A percentile compares a stretch with the other conserved stretches of the same genome.
phyloP scores from a whole-genome alignment of 2,888 invertebrate genomes.

The Cosmia pyralina region DNA sequence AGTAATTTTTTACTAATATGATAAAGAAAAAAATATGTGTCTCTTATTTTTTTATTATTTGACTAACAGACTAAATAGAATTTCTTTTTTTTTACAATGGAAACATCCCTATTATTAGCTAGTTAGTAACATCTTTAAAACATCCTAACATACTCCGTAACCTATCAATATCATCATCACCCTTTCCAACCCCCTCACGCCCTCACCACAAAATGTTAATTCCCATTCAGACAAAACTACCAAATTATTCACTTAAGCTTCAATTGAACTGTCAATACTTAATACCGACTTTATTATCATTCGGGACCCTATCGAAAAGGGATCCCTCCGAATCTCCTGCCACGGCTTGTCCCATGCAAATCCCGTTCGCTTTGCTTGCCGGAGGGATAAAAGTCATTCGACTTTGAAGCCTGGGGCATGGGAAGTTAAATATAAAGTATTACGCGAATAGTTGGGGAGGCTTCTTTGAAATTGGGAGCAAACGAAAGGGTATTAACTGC shows the following conservation, averaged over 20 bases:
- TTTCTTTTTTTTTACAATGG: too few species aligned
- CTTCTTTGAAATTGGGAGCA: constrained; percentile 44
- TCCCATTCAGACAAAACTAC: constrained; percentile 21
- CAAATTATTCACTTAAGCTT: constrained; percentile 43
- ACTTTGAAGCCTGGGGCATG: constrained; percentile 31
- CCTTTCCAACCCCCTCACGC: not conserved
- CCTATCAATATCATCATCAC: constrained; percentile 2
- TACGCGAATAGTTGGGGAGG: constrained; percentile 49
- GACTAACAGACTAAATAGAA: too few species aligned
- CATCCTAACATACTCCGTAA: not conserved
- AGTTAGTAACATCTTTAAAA: too few species aligned
- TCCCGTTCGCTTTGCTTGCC: constrained; percentile 57
- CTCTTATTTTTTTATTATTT: too few species aligned
- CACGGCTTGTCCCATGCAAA: constrained; percentile 51
- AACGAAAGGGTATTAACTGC: constrained; percentile 33
- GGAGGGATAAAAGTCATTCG: constrained; percentile 58
- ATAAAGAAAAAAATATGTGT: too few species aligned
- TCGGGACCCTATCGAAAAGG: constrained; percentile 27
- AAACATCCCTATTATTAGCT: too few species aligned
- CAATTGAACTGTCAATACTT: constrained; percentile 31
- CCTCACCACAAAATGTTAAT: constrained; percentile 4
- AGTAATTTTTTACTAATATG: too few species aligned
- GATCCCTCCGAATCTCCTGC: constrained; percentile 27
- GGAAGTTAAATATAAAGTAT: constrained; percentile 51
- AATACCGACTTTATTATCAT: constrained; percentile 41